Base-by-base conservation (phyloP, 1,140 invertebrate species). In the Drosophila kurseongensis region DNA sequence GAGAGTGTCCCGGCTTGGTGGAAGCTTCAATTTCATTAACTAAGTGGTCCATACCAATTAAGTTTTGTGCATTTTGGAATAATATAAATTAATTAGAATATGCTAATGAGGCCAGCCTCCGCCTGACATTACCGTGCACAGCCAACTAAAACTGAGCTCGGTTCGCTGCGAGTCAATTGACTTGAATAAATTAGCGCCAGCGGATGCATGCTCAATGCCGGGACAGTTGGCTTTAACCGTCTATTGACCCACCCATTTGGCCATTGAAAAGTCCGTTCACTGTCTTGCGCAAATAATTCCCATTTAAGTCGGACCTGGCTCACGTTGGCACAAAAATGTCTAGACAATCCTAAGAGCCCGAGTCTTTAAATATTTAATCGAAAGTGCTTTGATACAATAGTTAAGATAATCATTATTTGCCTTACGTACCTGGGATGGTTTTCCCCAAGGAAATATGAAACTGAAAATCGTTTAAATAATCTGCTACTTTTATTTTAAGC, bases 41-140 rank as follows among this genome's bases (percentile, higher is more conserved):
- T 89, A 89, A 89, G 84, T 89, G 84, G 77, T 71, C 74, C 85
- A 73, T 71, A 80, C 80, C 84, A 89, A 89, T 89, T 89, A 89
- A 90, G 84, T 84, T 84, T 66, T 72, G 68, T 89, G 80, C 80
- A 89, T 89, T 89, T 80, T 89, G 84, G 80, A 89, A 89, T 90
- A 89, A 89, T 89, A 89, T 89, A 89, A 89, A 89, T 89, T 89
- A 89, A 89, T 89, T 89, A 84, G 84, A 89, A 89, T 89, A 89
- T 89, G 84, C 74, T 90, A 89, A 89, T 89, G 80, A 89, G 69
- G 36, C 50, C 35, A 45, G 74, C 60, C 57, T 29, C 23, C 40
- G 36, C 47, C 35, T 35, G 41, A 14, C 35, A 69, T 61, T 51
- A 59, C 57, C 42, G 58, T 57, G 61, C 56, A 40, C 29, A 29